Evolutionary conservation across 2,113 vertebrate genomes (phyloP).

Genomic region (Elaphurus davidianus): DNA sequence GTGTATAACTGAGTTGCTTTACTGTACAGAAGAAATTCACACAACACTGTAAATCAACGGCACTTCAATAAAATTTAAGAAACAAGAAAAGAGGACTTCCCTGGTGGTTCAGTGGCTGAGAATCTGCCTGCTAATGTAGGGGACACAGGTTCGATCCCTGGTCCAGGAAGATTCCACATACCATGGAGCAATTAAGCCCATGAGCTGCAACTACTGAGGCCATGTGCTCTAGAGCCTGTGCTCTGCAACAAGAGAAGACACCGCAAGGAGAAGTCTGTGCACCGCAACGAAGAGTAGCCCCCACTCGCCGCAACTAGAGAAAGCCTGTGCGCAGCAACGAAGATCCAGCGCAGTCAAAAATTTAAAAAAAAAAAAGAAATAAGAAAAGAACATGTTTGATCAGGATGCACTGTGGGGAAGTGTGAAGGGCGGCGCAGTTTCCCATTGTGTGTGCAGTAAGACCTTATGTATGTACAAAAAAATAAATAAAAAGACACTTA

Average conservation of each 20-base stretch:
- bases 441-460: no score
- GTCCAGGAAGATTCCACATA: neutral
- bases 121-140: neutral
- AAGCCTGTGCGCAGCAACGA: rapidly evolving
- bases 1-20: neutral
- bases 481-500: neutral
- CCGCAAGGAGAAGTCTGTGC: neutral
- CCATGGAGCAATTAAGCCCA: neutral
- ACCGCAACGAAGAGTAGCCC: rapidly evolving
- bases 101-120: neutral
- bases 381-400: neutral
- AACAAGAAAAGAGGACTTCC: neutral
- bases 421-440: neutral
- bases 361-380: neutral
- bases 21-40: neutral
- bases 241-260: neutral
- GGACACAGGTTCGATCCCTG: neutral
- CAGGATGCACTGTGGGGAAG: neutral
- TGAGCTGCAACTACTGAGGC: neutral
- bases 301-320: neutral
- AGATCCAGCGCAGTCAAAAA: neutral
- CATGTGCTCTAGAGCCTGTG: neutral
- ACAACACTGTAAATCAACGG: neutral
- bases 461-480: neutral
- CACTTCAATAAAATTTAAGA: neutral